phyloP scores from a whole-genome alignment of 2,113 vertebrate genomes.

The Poeciliopsis turrubarensis region DNA sequence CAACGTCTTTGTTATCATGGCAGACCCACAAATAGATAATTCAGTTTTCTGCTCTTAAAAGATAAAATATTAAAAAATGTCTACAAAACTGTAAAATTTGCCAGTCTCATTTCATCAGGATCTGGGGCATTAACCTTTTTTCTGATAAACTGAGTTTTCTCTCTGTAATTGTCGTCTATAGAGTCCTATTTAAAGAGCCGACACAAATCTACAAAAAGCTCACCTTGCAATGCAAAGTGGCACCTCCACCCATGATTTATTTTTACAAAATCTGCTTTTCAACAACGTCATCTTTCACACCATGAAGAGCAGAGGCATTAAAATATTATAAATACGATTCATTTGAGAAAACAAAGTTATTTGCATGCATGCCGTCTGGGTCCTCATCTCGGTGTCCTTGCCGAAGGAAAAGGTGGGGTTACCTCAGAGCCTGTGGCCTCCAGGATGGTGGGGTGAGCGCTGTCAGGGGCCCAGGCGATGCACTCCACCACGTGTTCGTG shows the following conservation, averaged over 20 bases:
- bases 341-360: background rate
- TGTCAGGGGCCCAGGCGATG: conserved; percentile 98
- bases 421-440: conserved; percentile 99
- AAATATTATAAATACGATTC: background rate
- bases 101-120: background rate
- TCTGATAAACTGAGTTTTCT: background rate
- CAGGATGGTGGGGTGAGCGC: conserved; percentile 93
- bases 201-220: background rate
- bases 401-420: conserved; percentile 6
- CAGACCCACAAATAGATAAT: too few species aligned
- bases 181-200: background rate
- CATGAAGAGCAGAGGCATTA: background rate
- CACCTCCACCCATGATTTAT: too few species aligned
- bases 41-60: background rate
- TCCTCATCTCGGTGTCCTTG: background rate
- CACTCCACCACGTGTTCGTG: conserved; percentile 99
- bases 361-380: background rate
- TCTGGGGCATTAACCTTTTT: background rate
- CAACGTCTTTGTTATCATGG: too few species aligned
- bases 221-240: background rate
- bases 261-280: background rate
- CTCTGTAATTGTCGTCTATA: background rate
- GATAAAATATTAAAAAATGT: background rate
- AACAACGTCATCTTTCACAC: background rate
- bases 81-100: background rate